These are phyloP conservation scores for Ciconia boyciana DNA, from an alignment of 2,113 vertebrate species.

Conservation along the genomic window DNA sequence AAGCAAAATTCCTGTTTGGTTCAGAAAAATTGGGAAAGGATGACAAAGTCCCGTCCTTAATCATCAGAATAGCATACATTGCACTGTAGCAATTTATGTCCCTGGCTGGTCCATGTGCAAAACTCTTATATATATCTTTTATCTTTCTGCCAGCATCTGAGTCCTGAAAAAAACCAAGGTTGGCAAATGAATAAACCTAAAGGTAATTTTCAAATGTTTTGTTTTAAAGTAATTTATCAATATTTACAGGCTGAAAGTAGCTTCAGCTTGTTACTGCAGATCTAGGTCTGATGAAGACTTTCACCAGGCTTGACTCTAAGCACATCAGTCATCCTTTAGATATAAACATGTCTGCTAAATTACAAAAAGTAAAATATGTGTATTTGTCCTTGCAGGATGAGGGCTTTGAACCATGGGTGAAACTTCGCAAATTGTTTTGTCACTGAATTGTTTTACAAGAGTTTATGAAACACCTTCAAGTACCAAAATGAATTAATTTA, in stretches of 20 bases:
- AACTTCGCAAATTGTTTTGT: background rate
- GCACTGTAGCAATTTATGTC: background rate
- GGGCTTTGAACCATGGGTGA: background rate
- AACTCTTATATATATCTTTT: background rate
- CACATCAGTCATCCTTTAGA: background rate
- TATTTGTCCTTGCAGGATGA: background rate
- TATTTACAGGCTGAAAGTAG: background rate
- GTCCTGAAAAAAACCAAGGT: background rate
- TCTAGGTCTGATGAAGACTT: background rate
- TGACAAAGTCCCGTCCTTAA: background rate
- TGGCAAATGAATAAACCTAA: background rate
- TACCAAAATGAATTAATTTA: conserved; percentile 29
- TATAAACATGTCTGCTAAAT: background rate
- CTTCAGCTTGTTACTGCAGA: background rate
- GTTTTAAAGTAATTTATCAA: background rate
- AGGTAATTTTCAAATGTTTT: background rate
- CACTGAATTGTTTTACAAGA: background rate
- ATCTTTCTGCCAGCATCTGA: background rate
- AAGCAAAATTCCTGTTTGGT: background rate
- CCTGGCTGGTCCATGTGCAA: background rate
- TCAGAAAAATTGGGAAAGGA: background rate
- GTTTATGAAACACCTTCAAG: conserved; percentile 19
- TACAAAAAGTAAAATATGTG: background rate
- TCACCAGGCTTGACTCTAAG: background rate
- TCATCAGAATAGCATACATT: background rate